Evolutionary conservation across 2,888 invertebrate species (phyloP), one percentile per base, ranked within the genome.

Genomic region (Mythimna ferrago): DNA sequence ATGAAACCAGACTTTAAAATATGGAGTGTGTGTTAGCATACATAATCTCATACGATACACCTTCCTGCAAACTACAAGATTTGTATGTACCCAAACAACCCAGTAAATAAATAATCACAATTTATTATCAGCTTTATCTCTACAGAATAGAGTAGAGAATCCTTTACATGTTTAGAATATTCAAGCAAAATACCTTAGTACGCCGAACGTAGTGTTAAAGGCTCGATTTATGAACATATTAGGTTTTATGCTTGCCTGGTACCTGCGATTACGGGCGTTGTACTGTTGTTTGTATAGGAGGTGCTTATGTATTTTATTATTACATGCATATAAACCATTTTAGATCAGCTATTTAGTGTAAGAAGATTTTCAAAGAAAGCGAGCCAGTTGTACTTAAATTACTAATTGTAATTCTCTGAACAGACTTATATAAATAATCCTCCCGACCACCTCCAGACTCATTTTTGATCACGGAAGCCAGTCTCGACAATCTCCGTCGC

Each of bases 181-280:
- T 71, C 70, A 61, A 73, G 63, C 57, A 58, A 78, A 82, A 71
- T 74, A 76, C 80, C 80, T 80, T 71, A 81, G 83, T 67, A 69
- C 75, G 60, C 73, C 60, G 73, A 83, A 73, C 79, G 83, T 84
- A 81, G 85, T 87, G 86, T 81, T 86, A 85, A 86, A 88, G 83
- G 84, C 82, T 64, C 84, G 85, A 88, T 89, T 89, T 86, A 88
- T 83, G 82, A 68, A 84, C 76, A 78, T 86, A 86, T 92, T 90
- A 86, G 84, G 87, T 92, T 92, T 91, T 90, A 92, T 89, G 89
- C 35, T 78, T 72, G 79, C 88, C 87, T 89, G 88, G 90, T 87
- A 89, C 89, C 85, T 85, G 87, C 83, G 86, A 89, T 89, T 87
- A 87, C 76, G 76, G 73, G 21, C 32, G 77, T 68, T 71, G 68